Evolutionary conservation across 2,888 invertebrate species (phyloP).

Genomic region (Dolichopus griseipennis): DNA sequence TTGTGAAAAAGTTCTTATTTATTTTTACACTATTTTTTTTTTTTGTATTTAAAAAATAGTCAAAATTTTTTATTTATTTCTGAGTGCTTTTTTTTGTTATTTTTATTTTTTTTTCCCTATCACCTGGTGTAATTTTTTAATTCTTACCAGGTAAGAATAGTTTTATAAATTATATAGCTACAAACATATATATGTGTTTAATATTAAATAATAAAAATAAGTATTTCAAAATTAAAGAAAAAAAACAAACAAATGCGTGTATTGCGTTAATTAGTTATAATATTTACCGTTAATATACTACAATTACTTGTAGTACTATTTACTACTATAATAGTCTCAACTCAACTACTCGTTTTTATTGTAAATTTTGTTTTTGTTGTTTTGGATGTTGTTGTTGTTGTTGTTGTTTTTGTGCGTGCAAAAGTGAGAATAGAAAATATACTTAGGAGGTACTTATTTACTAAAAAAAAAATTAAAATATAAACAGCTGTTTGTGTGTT

Average conservation of each 20-base stretch:
- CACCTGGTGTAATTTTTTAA: neutral
- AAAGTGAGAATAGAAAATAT: neutral
- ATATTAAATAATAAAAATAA: neutral
- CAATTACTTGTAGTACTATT: too few relatives aligned
- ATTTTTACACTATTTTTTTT: too few relatives aligned
- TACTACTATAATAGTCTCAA: too few relatives aligned
- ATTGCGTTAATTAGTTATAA: neutral
- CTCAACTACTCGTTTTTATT: too few relatives aligned
- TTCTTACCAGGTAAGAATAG: neutral
- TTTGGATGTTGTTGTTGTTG: too few relatives aligned
- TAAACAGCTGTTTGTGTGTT: too few relatives aligned
- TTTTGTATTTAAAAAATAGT: too few relatives aligned
- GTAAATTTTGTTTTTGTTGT: too few relatives aligned
- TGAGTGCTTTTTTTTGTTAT: too few relatives aligned
- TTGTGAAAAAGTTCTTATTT: too few relatives aligned
- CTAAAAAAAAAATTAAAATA: neutral
- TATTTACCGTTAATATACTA: neutral
- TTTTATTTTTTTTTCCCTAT: neutral
- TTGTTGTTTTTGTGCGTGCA: neutral
- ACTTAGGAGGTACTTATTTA: too few relatives aligned
- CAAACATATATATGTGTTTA: neutral
- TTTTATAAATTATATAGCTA: neutral
- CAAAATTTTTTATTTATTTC: too few relatives aligned
- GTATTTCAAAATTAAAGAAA: neutral
- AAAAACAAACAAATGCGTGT: neutral